A percentile compares a stretch with the other conserved stretches of the same genome.
Conservation (phyloP, 2,888 invertebrate genomes). For the Muschampia staudingeri region DNA sequence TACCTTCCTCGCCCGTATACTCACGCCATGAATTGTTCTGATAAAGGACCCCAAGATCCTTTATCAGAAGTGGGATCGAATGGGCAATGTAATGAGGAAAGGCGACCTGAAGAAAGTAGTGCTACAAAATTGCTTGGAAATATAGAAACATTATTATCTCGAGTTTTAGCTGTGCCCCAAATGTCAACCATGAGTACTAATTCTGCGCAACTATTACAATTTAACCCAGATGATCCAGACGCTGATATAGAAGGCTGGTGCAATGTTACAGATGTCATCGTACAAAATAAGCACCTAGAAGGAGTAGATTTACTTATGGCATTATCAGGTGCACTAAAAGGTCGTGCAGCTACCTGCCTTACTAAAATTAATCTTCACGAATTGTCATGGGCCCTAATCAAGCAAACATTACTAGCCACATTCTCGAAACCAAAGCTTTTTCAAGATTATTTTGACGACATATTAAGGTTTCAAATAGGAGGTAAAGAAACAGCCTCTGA, state of each 20-base stretch:
- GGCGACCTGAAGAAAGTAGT: not conserved
- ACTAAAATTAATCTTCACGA: not conserved
- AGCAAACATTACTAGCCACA: not conserved
- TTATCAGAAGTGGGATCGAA: too few species aligned
- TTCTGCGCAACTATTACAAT: conserved; percentile 4
- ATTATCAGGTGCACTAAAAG: not conserved
- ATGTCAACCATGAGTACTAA: not conserved
- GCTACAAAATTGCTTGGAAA: not conserved
- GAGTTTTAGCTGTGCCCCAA: not conserved
- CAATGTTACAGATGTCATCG: not conserved
- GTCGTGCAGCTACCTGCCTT: conserved; percentile 1
- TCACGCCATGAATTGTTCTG: too few species aligned
- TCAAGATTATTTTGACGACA: not conserved
- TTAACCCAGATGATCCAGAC: not conserved
- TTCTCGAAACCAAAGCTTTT: not conserved
- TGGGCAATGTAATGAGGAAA: not conserved
- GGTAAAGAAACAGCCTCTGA: not conserved
- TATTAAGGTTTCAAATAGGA: not conserved
- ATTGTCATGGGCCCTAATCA: not conserved
- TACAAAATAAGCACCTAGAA: not conserved
- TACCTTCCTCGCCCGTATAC: too few species aligned
- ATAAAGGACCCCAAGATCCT: too few species aligned
- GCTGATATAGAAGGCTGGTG: not conserved
- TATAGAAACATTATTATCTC: not conserved
- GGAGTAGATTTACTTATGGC: not conserved